A percentile compares a stretch with the other conserved stretches of the same genome.
phyloP scores from a whole-genome alignment of 2,888 invertebrate species.

The Apamea anceps region DNA sequence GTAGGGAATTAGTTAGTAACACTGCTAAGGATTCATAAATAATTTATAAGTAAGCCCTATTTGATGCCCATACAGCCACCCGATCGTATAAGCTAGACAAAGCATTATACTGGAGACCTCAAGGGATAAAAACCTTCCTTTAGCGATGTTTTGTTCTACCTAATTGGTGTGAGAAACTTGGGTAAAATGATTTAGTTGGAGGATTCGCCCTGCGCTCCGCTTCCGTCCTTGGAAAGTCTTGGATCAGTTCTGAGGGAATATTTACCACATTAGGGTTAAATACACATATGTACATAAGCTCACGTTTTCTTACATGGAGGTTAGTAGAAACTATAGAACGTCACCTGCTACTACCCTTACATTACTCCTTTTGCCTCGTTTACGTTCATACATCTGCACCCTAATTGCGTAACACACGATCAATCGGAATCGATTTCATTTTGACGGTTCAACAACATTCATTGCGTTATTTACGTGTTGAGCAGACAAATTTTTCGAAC shows the following conservation, averaged over 20 bases:
- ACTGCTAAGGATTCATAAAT: slow-evolving; percentile 6
- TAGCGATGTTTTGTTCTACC: not conserved
- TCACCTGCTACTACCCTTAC: not conserved
- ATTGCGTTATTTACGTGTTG: no score
- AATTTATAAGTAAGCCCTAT: not conserved
- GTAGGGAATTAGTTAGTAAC: not conserved
- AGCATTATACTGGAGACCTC: not conserved
- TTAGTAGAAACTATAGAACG: no score
- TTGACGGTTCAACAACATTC: no score
- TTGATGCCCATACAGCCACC: not conserved
- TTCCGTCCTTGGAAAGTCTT: not conserved
- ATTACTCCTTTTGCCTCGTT: not conserved
- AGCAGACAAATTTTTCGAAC: no score
- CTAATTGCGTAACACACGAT: no score
- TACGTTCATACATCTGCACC: not conserved
- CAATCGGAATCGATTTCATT: no score
- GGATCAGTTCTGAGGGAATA: not conserved
- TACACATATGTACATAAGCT: no score
- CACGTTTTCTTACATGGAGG: no score
- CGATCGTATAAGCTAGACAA: not conserved
- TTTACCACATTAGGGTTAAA: not conserved
- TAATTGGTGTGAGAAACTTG: not conserved
- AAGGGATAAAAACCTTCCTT: not conserved
- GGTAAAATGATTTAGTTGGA: not conserved
- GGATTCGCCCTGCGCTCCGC: no score